Percentiles rank a stretch among this genome's conserved stretches.
Evolutionary conservation across 2,113 vertebrate species (phyloP).

Genomic region (Coturnix japonica): DNA sequence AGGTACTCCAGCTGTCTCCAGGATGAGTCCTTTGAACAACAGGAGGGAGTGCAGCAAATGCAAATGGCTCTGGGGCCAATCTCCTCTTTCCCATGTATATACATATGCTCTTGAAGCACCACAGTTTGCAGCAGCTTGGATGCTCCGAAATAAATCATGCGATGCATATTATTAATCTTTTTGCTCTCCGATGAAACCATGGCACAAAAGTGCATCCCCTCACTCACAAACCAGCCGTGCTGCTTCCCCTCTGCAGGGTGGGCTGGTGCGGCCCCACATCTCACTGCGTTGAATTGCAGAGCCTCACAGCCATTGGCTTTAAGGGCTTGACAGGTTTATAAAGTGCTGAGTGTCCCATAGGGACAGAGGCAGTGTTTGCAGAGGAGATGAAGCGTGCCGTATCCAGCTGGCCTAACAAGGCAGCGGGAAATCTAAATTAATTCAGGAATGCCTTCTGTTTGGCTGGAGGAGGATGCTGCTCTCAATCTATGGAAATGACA

Average conservation of each 20-base stretch:
- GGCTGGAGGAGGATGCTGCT: background rate
- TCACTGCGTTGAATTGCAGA: background rate
- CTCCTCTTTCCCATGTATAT: background rate
- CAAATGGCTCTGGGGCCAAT: constrained; percentile 27
- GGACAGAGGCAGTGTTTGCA: constrained; percentile 73
- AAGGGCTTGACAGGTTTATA: constrained; percentile 86
- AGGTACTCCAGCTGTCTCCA: background rate
- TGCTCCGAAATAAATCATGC: constrained; percentile 50
- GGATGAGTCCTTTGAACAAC: background rate
- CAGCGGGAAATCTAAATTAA: constrained; percentile 75
- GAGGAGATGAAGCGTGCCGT: constrained; percentile 55
- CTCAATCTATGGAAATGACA: background rate
- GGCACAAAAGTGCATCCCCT: background rate
- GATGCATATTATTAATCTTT: fast-evolving
- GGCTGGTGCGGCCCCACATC: constrained; percentile 13
- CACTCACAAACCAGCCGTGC: background rate
- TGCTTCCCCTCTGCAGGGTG: background rate
- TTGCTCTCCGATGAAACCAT: background rate
- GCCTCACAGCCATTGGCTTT: constrained; percentile 38
- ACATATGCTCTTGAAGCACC: background rate
- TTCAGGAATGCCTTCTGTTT: constrained; percentile 61
- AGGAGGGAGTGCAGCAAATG: background rate
- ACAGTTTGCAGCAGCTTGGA: constrained; percentile 38
- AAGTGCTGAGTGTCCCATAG: constrained; percentile 89
- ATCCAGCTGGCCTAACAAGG: constrained; percentile 69